phyloP scores from a whole-genome alignment of 1,140 invertebrate genomes.

The Lasaia peninsularis region DNA sequence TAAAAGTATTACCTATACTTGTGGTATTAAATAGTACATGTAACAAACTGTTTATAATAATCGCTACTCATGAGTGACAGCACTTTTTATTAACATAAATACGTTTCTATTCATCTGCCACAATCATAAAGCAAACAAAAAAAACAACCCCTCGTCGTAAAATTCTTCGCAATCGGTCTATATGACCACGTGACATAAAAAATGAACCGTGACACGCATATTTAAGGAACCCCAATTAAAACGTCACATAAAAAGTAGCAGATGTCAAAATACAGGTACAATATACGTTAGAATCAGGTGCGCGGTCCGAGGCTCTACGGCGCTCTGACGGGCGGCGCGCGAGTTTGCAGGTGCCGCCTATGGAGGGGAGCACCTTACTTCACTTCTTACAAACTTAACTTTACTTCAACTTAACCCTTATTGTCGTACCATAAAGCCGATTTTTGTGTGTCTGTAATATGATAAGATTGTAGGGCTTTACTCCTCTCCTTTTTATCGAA shows the following conservation, averaged over 20 bases:
- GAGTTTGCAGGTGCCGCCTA: conserved; percentile 67
- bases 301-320: conserved; percentile 44
- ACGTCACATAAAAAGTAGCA: conserved; percentile 35
- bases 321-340: conserved; percentile 65
- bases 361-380: conserved; percentile 73
- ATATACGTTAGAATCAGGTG: conserved; percentile 55
- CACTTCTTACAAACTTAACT: conserved; percentile 62
- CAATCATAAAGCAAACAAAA: neutral
- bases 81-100: neutral
- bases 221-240: conserved; percentile 29
- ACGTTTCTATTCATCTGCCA: neutral
- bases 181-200: conserved; percentile 10
- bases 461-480: conserved; percentile 59
- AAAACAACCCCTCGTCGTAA: conserved; percentile 5
- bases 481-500: conserved; percentile 77
- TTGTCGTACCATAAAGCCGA: neutral
- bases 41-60: neutral
- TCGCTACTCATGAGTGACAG: neutral
- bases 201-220: conserved; percentile 5
- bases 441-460: neutral
- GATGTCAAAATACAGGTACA: conserved; percentile 45
- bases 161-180: neutral
- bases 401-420: conserved; percentile 14
- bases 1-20: too few species aligned
- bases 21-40: too few species aligned